phyloP scores from a whole-genome alignment of 2,797 vertebrate species.

The Sebastes minor region DNA sequence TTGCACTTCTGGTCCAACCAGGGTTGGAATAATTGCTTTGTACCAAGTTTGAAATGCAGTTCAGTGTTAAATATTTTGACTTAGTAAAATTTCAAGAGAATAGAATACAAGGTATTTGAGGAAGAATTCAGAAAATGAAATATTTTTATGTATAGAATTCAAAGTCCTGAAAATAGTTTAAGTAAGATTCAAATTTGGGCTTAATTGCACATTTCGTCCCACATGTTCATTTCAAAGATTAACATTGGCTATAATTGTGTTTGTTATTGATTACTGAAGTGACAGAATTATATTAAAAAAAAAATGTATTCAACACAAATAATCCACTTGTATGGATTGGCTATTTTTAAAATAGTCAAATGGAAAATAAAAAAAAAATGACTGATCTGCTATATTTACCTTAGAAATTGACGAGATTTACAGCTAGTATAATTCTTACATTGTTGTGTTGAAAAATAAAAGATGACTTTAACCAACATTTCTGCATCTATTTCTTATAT shows the following conservation, averaged over 20 bases:
- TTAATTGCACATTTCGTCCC: neutral
- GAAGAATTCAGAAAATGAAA: neutral
- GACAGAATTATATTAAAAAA: neutral
- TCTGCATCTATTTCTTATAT: neutral
- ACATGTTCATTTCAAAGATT: neutral
- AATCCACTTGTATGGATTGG: neutral
- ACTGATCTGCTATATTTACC: neutral
- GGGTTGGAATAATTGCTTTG: neutral
- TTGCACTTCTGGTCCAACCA: neutral
- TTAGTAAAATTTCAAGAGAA: neutral
- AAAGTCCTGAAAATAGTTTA: too few relatives aligned
- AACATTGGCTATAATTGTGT: neutral
- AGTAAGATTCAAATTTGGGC: neutral
- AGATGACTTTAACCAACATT: neutral
- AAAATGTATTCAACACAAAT: neutral
- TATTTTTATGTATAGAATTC: too few relatives aligned
- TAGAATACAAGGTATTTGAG: neutral
- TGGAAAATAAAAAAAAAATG: neutral
- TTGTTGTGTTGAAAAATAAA: neutral
- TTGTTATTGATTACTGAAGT: neutral
- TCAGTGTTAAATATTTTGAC: neutral
- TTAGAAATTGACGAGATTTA: neutral
- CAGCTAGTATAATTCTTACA: neutral
- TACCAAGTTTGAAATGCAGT: neutral
- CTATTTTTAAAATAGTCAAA: neutral